These are phyloP conservation scores for Megaptera novaeangliae DNA, from an alignment of 2,113 vertebrate species.

Conservation along the genomic window DNA sequence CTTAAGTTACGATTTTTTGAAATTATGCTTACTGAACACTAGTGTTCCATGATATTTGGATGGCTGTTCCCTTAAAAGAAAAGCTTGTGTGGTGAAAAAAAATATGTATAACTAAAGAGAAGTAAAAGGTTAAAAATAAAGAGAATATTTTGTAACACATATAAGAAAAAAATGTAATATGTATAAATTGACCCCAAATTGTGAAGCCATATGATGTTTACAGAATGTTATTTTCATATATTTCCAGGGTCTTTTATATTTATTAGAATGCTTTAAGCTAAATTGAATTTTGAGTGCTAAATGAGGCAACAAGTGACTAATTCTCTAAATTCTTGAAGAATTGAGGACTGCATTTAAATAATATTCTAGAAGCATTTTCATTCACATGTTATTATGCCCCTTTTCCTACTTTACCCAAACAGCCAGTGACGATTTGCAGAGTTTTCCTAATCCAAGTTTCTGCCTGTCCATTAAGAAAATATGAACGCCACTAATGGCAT, in stretches of 20 bases:
- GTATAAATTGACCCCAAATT: conserved; percentile 12
- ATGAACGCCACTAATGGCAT: not conserved
- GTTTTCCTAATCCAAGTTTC: not conserved
- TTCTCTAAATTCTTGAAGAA: not conserved
- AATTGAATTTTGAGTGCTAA: conserved; percentile 37
- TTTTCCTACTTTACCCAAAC: not conserved
- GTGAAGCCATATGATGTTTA: conserved; percentile 49
- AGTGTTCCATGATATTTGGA: not conserved
- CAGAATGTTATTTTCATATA: conserved; percentile 39
- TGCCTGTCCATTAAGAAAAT: not conserved
- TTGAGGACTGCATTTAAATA: not conserved
- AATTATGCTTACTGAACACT: not conserved
- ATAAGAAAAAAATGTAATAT: not conserved
- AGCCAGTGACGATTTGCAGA: not conserved
- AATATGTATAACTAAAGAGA: not conserved
- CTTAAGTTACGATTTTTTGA: not conserved
- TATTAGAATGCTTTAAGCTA: conserved; percentile 44
- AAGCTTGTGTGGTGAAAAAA: not conserved
- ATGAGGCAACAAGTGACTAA: conserved; percentile 25
- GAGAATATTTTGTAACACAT: conserved; percentile 8
- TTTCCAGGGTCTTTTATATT: conserved; percentile 43
- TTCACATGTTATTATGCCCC: not conserved
- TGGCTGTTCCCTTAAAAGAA: not conserved
- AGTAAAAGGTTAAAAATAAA: not conserved
- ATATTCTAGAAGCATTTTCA: conserved; percentile 6